Base-by-base conservation (phyloP, 1,140 invertebrate genomes). In the Andricus grossulariae region DNA sequence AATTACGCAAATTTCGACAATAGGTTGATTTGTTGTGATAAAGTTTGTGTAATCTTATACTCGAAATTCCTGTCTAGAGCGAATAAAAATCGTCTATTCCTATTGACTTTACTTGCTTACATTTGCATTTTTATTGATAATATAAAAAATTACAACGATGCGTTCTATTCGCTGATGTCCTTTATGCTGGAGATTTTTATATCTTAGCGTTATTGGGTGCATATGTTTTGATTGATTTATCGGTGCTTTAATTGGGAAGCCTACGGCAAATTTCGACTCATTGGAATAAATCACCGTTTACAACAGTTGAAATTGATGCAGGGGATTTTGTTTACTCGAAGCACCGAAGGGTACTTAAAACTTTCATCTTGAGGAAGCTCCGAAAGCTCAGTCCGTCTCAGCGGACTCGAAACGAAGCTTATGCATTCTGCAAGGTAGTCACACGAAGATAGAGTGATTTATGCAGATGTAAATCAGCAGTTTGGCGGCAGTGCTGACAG, bases 401-500 rank as follows among this genome's bases (percentile, higher is more conserved):
- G 54, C 25, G 19, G 60, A 66, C 60, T 66, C 60, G 25, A 39
- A 66, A 66, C 60, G 60, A 66, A 66, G 60, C 60, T 66, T 66
- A 39, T 66, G 60, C 32, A 66, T 66, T 39, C 60, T n/a, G 60
- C 60, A 66, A 66, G 66, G 55, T 73, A 75, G 73, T 78, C 74
- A 70, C 72, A 32, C 72, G 50, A 73, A 74, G 39, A n/a, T 75
- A 72, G 54, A 12, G 57, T 83, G 82, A 83, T 83, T 83, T 83
- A 83, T 76, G 75, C 75, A 54, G 75, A 79, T 75, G 76, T 83
- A 83, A 83, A 83, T 83, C 82, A 83, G 73, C 49, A 66, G 79
- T 82, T 82, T 80, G 78, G 78, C 73, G 73, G 50, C 73, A 51
- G 80, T 77, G 80, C 76, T 71, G 80, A 82, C 80, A 82, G 77